Base-by-base conservation (phyloP, 2,888 invertebrate species). In the Tiliacea aurago region DNA sequence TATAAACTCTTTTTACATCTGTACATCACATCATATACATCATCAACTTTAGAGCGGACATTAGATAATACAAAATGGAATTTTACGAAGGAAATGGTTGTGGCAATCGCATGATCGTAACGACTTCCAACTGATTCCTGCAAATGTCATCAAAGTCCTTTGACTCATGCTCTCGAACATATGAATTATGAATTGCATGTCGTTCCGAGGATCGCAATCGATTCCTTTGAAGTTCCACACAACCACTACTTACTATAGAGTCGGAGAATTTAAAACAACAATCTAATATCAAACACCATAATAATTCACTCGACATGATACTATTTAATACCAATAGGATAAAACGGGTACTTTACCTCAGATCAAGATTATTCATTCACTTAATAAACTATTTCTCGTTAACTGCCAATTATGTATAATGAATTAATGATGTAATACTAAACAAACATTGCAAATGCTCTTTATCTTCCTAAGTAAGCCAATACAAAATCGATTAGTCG, bases 351-450 rank as follows among this genome's bases (percentile, higher is more conserved):
- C 67, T 71, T 75, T 68, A 82, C 75, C 72, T 72, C 62, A 73
- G 71, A 72, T 74, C 70, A 37, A 80, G 64, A 74, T 81, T 61
- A 73, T 73, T 78, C n/a, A 67, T 58, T n/a, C n/a, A 61, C n/a
- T 70, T 49, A 49, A 64, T 64, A 59, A 69, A 70, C 62, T 63
- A 62, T 70, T 78, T 79, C 80, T 83, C 64, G 70, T 77, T 77
- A 84, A 74, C 18, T 56, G 64, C 51, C 55, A 84, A 86, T 82
- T 85, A 86, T 84, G 45, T 70, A 84, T 73, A 37, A 28, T 28
- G 28, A 28, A 6, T 37, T 37, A 5, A 84, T 90, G 91, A 90
- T 87, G 91, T 86, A 90, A 90, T 87, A 86, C 56, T 67, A 79
- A 86, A 87, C 85, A 85, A 88, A 80, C 55, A 79, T 90, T 90